These are phyloP conservation scores for Drosophila lacertosa DNA, from an alignment of 1,140 invertebrate genomes.

Conservation along the genomic window DNA sequence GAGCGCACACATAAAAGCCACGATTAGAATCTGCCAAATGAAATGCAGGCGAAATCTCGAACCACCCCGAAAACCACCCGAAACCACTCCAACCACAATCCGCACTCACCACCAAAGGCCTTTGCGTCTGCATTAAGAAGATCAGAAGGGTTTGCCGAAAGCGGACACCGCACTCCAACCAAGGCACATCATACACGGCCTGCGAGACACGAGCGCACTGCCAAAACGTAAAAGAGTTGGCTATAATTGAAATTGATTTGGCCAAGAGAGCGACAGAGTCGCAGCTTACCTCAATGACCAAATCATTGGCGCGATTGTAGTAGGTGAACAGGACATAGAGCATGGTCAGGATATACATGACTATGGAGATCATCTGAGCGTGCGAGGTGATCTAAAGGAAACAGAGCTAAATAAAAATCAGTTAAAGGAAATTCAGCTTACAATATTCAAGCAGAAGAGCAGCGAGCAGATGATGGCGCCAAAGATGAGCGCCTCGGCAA, in stretches of 20 bases:
- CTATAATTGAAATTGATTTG: constrained; percentile 4
- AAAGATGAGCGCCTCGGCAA: constrained; percentile 73
- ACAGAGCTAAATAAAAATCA: neutral
- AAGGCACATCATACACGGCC: constrained; percentile 64
- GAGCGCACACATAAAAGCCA: constrained; percentile 63
- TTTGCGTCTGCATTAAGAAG: constrained; percentile 74
- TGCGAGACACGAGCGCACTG: constrained; percentile 55
- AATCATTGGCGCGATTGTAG: constrained; percentile 77
- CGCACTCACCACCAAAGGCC: constrained; percentile 65
- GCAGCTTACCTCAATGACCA: constrained; percentile 59
- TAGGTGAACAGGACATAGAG: constrained; percentile 77
- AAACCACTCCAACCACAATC: neutral
- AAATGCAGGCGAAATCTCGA: constrained; percentile 42
- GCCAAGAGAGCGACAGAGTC: neutral
- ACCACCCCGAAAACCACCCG: neutral
- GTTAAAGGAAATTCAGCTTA: constrained; percentile 9
- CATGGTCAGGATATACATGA: constrained; percentile 79
- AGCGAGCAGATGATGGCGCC: constrained; percentile 63
- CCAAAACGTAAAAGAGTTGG: neutral
- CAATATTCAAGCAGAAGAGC: constrained; percentile 77
- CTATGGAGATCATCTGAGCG: constrained; percentile 57
- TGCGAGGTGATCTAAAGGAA: constrained; percentile 44
- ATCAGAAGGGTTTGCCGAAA: constrained; percentile 72
- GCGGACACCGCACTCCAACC: constrained; percentile 46
- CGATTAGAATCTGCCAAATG: constrained; percentile 69